phyloP scores from a whole-genome alignment of 1,140 invertebrate genomes.

The Bombus confusus region DNA sequence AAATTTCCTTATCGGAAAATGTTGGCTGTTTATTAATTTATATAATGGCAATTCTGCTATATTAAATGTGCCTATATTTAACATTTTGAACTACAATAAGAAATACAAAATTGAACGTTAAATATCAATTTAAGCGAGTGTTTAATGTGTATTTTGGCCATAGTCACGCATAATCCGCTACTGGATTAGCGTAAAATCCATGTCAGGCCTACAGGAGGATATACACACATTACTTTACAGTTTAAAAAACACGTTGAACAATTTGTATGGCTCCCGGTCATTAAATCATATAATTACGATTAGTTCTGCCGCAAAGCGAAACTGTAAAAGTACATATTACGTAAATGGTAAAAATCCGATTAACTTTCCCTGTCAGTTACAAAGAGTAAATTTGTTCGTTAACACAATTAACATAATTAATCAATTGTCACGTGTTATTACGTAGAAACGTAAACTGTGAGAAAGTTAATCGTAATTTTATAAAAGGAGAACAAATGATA shows the following conservation, averaged over 20 bases:
- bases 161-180: not conserved
- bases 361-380: not conserved
- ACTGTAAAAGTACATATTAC: not conserved
- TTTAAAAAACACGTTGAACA: slow-evolving; percentile 5
- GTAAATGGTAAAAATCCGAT: not conserved
- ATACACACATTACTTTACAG: not conserved
- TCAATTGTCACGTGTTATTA: no score
- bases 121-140: not conserved
- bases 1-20: no score
- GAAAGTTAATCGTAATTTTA: not conserved
- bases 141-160: not conserved
- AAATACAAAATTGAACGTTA: not conserved
- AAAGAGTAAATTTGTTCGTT: not conserved
- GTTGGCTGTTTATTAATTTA: no score
- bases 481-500: not conserved
- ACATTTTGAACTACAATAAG: not conserved
- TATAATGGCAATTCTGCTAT: no score
- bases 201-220: not conserved
- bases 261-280: not conserved
- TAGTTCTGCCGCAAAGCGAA: not conserved
- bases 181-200: not conserved
- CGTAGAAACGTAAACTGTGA: not conserved
- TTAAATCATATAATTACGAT: not conserved
- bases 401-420: not conserved
- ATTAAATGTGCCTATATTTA: not conserved